Percentiles rank a stretch among this genome's conserved stretches.
Conservation (phyloP, 2,888 invertebrate genomes). For the Lumbricus terrestris region DNA sequence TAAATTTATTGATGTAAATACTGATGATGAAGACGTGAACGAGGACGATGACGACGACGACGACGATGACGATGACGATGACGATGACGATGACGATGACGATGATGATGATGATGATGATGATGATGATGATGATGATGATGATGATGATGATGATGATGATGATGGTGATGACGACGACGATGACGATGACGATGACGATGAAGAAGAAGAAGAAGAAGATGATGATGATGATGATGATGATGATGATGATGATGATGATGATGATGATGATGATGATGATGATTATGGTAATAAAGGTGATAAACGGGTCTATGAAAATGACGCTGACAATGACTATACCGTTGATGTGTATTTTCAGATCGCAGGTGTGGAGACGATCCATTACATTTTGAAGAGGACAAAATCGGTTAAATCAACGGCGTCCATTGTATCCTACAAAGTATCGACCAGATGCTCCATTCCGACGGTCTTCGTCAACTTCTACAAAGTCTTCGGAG, state of each 20-base stretch:
- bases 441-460: background rate
- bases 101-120: no score
- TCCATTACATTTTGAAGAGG: background rate
- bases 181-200: background rate
- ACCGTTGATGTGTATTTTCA: background rate
- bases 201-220: no score
- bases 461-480: background rate
- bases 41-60: background rate
- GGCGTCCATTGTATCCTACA: background rate
- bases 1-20: background rate
- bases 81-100: background rate
- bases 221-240: background rate
- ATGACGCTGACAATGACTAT: background rate
- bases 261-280: background rate
- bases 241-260: no score
- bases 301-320: no score
- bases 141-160: background rate
- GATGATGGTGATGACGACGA: no score
- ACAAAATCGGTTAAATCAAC: background rate
- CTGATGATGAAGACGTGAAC: no score
- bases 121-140: no score
- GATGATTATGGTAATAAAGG: background rate
- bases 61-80: no score
- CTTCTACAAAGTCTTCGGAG: constrained; percentile 60
- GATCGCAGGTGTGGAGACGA: background rate